Conservation (phyloP, 2,888 invertebrate genomes). For the Plebejus melissa region DNA sequence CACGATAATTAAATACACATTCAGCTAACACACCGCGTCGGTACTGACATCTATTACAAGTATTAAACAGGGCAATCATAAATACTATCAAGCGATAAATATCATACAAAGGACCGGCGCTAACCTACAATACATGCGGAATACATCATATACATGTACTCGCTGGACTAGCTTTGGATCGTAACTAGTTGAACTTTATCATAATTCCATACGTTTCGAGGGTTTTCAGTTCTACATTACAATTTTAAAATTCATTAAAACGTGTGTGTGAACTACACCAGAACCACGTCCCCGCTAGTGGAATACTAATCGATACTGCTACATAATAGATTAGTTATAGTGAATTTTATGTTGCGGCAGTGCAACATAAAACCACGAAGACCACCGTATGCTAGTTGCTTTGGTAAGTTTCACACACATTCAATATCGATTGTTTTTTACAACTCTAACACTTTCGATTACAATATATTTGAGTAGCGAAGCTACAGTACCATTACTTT, state of each 20-base stretch:
- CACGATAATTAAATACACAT: background rate
- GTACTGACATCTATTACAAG: conserved; percentile 7
- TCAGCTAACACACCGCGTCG: conserved; percentile 16
- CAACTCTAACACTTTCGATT: background rate
- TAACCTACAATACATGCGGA: conserved; percentile 33
- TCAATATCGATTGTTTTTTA: background rate
- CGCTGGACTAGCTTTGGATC: conserved; percentile 38
- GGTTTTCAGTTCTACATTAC: conserved; percentile 1
- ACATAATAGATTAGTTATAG: background rate
- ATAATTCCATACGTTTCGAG: conserved; percentile 4
- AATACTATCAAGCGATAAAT: conserved; percentile 28
- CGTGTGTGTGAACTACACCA: conserved; percentile 8
- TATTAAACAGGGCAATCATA: conserved; percentile 25
- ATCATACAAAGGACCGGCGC: conserved; percentile 33
- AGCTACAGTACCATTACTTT: conserved; percentile 1
- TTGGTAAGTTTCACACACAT: conserved; percentile 10
- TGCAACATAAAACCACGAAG: background rate
- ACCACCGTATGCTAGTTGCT: background rate
- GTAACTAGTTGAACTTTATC: conserved; percentile 26
- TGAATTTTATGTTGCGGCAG: background rate
- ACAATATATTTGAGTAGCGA: conserved; percentile 2
- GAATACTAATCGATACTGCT: background rate
- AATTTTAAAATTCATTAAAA: background rate
- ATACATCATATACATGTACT: conserved; percentile 29
- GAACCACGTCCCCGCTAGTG: background rate